phyloP scores from a whole-genome alignment of 1,140 invertebrate genomes.

The Brachionus angularis region DNA sequence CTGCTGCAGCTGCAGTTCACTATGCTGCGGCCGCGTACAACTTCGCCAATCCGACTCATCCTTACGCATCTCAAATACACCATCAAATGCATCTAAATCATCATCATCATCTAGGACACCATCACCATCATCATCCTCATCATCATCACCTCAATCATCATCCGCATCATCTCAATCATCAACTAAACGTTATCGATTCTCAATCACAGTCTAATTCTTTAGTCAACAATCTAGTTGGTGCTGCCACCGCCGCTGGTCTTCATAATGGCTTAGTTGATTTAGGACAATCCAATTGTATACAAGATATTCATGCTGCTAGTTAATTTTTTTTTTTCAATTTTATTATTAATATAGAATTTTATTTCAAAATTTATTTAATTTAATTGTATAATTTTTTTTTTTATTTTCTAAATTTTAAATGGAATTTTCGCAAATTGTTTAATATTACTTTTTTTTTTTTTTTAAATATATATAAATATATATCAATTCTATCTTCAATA shows the following conservation, averaged over 20 bases:
- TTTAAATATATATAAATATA: neutral
- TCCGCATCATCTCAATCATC: slow-evolving; percentile 14
- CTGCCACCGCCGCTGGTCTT: slow-evolving; percentile 21
- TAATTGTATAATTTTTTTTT: slow-evolving; percentile 16
- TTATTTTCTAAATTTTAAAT: too few relatives aligned
- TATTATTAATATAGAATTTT: too few relatives aligned
- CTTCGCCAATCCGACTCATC: slow-evolving; percentile 8
- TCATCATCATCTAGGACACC: too few relatives aligned
- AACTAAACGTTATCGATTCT: too few relatives aligned
- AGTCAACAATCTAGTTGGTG: slow-evolving; percentile 28
- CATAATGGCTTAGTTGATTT: slow-evolving; percentile 41
- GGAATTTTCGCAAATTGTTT: too few relatives aligned
- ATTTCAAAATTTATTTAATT: slow-evolving; percentile 13
- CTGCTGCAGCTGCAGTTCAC: slow-evolving; percentile 19
- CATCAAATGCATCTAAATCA: too few relatives aligned
- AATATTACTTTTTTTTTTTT: slow-evolving; percentile 24
- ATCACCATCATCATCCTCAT: too few relatives aligned
- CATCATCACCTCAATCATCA: too few relatives aligned
- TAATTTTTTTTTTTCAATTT: too few relatives aligned
- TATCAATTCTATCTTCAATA: neutral
- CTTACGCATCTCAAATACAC: slow-evolving; percentile 16
- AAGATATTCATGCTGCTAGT: slow-evolving; percentile 41
- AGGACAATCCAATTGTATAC: slow-evolving; percentile 40
- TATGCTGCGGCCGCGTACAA: slow-evolving; percentile 31
- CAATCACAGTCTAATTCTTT: slow-evolving; percentile 19